Percentiles rank a stretch among this genome's conserved stretches.
Evolutionary conservation across 2,113 vertebrate species (phyloP).

Genomic region (Accipiter cooperii): DNA sequence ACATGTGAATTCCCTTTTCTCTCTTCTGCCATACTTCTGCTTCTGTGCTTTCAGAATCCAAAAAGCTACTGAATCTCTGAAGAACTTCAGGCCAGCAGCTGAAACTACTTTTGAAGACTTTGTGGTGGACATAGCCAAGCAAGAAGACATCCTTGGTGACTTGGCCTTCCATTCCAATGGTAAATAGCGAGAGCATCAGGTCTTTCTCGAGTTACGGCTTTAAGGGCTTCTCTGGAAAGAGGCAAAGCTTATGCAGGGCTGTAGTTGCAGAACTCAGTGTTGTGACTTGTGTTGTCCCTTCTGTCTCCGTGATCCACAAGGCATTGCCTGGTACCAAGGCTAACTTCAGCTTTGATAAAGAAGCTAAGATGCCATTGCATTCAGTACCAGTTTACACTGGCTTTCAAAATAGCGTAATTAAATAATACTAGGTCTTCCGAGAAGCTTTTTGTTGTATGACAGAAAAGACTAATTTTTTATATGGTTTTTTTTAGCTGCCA

Average conservation of each 20-base stretch:
- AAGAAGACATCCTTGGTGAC: conserved; percentile 84
- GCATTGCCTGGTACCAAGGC: not conserved
- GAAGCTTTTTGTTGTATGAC: not conserved
- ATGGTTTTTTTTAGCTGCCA: not conserved
- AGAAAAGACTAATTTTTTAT: not conserved
- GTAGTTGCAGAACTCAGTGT: not conserved
- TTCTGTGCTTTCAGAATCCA: conserved; percentile 80
- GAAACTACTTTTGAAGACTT: conserved; percentile 90
- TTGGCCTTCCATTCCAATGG: conserved; percentile 84
- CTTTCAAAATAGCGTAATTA: not conserved
- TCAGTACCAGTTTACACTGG: not conserved
- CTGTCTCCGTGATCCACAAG: not conserved
- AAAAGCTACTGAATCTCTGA: conserved; percentile 91
- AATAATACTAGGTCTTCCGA: not conserved
- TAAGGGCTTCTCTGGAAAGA: not conserved
- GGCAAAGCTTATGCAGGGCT: not conserved
- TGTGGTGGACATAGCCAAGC: conserved; percentile 81
- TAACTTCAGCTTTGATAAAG: not conserved
- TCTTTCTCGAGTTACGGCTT: not conserved
- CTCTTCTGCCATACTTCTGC: not conserved
- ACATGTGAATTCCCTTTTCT: not conserved
- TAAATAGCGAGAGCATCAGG: conserved; percentile 34
- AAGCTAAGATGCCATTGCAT: not conserved
- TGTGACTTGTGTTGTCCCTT: not conserved
- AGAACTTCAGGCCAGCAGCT: conserved; percentile 86